Evolutionary conservation across 2,888 invertebrate species (phyloP).

Genomic region (Dendrolimus houi): DNA sequence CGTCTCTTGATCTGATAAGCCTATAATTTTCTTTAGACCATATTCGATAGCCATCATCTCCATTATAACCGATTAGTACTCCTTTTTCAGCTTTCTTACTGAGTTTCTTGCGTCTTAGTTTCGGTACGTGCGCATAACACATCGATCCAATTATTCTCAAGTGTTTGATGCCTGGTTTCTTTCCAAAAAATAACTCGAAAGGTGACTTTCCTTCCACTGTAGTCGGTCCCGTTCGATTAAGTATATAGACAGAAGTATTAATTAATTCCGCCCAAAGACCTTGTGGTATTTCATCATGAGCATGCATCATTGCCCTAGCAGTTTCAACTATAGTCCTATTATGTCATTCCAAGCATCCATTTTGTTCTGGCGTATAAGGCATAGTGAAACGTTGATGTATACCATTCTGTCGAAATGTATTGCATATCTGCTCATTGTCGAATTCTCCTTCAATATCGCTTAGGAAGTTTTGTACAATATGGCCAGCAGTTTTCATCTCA

Average conservation of each 20-base stretch:
- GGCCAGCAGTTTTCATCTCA: conserved; percentile 1
- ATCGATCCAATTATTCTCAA: conserved; percentile 1
- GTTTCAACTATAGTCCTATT: conserved; percentile 6
- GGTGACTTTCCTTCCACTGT: conserved; percentile 5
- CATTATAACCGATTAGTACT: neutral
- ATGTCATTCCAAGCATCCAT: conserved; percentile 3
- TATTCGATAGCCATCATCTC: neutral
- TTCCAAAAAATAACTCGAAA: conserved; percentile 7
- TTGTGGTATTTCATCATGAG: conserved; percentile 1
- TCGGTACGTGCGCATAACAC: conserved; percentile 1
- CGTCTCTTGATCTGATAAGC: conserved; percentile 62
- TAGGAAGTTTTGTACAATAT: conserved; percentile 1
- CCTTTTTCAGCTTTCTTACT: conserved; percentile 1
- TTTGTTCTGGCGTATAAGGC: conserved; percentile 3
- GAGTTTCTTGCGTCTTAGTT: conserved; percentile 77
- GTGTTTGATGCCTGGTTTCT: conserved; percentile 5
- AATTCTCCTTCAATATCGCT: conserved; percentile 1
- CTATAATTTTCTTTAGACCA: neutral
- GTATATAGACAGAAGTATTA: conserved; percentile 3
- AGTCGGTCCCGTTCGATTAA: conserved; percentile 7
- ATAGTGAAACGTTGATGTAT: conserved; percentile 3
- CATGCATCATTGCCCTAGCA: conserved; percentile 7
- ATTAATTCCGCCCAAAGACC: conserved; percentile 6
- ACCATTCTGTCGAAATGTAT: conserved; percentile 2
- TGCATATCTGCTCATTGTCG: neutral